A percentile compares a stretch with the other conserved stretches of the same genome.
Conservation (phyloP, 2,888 invertebrate genomes). For the Amphimallon solstitiale region DNA sequence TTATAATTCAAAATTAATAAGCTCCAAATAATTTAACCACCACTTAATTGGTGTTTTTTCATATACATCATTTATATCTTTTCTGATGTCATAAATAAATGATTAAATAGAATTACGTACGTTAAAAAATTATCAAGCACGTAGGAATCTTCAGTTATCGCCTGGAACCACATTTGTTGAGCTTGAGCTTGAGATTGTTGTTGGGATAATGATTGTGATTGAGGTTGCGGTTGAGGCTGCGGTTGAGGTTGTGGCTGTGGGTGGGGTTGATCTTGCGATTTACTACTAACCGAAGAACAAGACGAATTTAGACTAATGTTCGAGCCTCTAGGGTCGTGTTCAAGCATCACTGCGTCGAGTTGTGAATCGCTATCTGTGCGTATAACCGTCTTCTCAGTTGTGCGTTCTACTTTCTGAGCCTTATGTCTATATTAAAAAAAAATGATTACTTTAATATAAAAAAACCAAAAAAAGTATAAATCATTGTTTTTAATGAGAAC, state of each 20-base stretch:
- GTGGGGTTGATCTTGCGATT: conserved; percentile 48
- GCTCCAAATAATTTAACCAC: too few species aligned
- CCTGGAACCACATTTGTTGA: conserved; percentile 30
- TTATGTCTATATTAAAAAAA: conserved; percentile 39
- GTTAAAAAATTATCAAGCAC: conserved; percentile 19
- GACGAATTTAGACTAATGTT: conserved; percentile 71
- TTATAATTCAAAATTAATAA: too few species aligned
- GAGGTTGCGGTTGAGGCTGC: not conserved
- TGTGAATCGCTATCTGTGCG: conserved; percentile 67
- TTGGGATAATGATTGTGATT: too few species aligned
- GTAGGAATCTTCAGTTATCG: conserved; percentile 34
- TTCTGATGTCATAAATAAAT: not conserved
- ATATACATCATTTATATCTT: too few species aligned
- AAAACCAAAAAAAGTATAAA: not conserved
- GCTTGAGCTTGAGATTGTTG: too few species aligned
- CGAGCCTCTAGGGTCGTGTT: conserved; percentile 65
- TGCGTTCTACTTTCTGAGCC: conserved; percentile 28
- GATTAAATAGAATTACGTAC: not conserved
- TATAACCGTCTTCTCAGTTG: conserved; percentile 52
- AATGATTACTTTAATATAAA: not conserved
- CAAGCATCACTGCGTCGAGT: conserved; percentile 65
- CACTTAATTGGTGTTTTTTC: too few species aligned
- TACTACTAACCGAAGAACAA: conserved; percentile 68
- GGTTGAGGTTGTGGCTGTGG: not conserved
- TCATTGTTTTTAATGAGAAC: too few species aligned